These are phyloP conservation scores for Oscheius sp. DNA, from an alignment of 2,888 invertebrate species.

Conservation along the genomic window DNA sequence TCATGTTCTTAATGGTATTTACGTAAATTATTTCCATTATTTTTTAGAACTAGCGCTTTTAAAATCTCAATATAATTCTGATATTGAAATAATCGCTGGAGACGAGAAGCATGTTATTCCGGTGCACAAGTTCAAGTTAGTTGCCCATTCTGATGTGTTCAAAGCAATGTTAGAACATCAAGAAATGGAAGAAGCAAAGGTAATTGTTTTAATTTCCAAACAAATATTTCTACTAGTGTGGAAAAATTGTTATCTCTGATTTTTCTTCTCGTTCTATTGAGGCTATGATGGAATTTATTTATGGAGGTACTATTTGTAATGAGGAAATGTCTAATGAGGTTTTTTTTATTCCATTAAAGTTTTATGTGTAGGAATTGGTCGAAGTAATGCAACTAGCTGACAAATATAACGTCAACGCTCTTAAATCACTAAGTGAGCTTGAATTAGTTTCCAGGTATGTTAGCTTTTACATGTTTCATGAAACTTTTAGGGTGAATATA, in stretches of 20 bases:
- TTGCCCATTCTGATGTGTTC: constrained; percentile 68
- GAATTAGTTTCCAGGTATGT: constrained; percentile 46
- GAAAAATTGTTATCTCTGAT: constrained; percentile 53
- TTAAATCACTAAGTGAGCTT: constrained; percentile 66
- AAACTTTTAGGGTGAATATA: constrained; percentile 44
- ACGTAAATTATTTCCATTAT: background rate
- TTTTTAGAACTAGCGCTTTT: constrained; percentile 54
- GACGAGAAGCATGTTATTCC: constrained; percentile 48
- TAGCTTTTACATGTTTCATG: background rate
- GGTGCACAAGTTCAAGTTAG: constrained; percentile 67
- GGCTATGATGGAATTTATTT: constrained; percentile 62
- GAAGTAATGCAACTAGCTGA: constrained; percentile 68
- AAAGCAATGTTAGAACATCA: constrained; percentile 66
- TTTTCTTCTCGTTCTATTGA: constrained; percentile 55
- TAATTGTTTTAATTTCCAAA: background rate
- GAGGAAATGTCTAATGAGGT: constrained; percentile 8
- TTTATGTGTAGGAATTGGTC: constrained; percentile 42
- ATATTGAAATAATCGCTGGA: constrained; percentile 59
- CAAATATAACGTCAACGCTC: constrained; percentile 66
- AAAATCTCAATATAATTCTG: constrained; percentile 52
- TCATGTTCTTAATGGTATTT: constrained; percentile 24
- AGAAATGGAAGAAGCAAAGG: constrained; percentile 50
- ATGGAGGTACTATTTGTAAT: constrained; percentile 45
- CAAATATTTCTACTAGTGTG: constrained; percentile 31
- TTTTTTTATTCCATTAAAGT: too few species aligned